Percentiles rank a stretch among this genome's conserved stretches.
phyloP scores from a whole-genome alignment of 2,888 invertebrate genomes.

The Aphrophora alni region DNA sequence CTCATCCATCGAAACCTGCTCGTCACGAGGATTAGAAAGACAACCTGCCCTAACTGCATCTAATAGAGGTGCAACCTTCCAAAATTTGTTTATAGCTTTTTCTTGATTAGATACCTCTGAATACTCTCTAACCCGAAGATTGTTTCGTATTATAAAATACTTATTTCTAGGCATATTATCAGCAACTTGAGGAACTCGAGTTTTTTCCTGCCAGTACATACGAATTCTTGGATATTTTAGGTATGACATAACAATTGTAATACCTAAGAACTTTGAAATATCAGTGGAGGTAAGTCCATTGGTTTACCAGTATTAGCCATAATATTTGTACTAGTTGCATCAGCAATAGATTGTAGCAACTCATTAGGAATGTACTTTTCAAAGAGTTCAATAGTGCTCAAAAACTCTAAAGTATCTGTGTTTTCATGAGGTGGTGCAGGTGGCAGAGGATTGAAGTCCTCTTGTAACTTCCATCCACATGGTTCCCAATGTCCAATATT shows the following conservation, averaged over 20 bases:
- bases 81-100: constrained; percentile 17
- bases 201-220: constrained; percentile 24
- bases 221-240: too few species aligned
- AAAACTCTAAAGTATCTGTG: too few species aligned
- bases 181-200: background rate
- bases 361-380: constrained; percentile 20
- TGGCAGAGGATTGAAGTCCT: too few species aligned
- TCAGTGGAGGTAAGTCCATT: background rate
- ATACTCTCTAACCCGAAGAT: constrained; percentile 14
- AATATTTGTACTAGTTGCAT: background rate
- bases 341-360: background rate
- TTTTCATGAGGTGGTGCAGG: background rate
- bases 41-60: background rate
- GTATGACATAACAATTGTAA: constrained; percentile 27
- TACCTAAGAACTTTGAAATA: constrained; percentile 20
- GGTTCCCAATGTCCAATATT: too few species aligned
- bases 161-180: constrained; percentile 20
- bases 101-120: background rate
- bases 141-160: constrained; percentile 14
- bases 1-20: constrained; percentile 49
- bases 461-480: too few species aligned
- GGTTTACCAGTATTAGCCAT: background rate
- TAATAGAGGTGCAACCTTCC: constrained; percentile 19
- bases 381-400: background rate
- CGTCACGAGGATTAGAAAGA: constrained; percentile 23